Evolutionary conservation across 2,797 vertebrate genomes (phyloP), one percentile per base, ranked within the genome.

Genomic region (Lagorchestes hirsutus): DNA sequence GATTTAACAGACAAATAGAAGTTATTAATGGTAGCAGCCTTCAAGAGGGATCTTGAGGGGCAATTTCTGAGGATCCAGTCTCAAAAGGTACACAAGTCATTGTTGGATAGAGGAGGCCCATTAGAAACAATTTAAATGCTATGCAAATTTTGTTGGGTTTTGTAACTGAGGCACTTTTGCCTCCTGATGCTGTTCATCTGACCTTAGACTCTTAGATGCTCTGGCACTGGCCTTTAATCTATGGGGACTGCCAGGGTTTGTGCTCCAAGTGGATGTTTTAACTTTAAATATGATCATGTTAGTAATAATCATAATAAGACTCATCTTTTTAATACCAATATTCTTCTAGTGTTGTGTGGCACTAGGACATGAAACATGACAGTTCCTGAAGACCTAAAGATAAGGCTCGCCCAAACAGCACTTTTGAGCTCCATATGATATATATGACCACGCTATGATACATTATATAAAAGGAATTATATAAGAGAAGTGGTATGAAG

Each of bases 71-170:
- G n/a, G 1, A 18, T 82, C 31, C 18, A 40, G n/a, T 0, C n/a
- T 24, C n/a, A 82, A 40, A 82, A 82, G 40, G 2, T 82, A 82
- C 22, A 0, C 67, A 82, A 82, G 90, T 92, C 56, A 91, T 13
- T 52, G 8, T 50, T 94, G 16, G 12, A 52, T 0, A 95, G 55
- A 82, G n/a, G 93, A 13, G 5, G 28, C n/a, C 54, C 11, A 92
- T 2, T 55, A 90, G 24, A 82, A 40, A 74, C 93, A 59, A 12
- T 54, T 92, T 90, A 58, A 91, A 55, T 74, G 24, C 14, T 54
- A 29, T 96, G 29, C 11, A 92, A 90, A 82, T 54, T 92, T 93
- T 93, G 40, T 18, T 92, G 52, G 62, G 56, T 87, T 52, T 67
- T 95, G 6, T 74, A 58, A 55, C 52, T 57, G 1, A 58, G 1